Evolutionary conservation across 53 echinoderm and acorn worm genomes (phyloP), one percentile per base, ranked within the genome.

Genomic region (Luidia sarsii): DNA sequence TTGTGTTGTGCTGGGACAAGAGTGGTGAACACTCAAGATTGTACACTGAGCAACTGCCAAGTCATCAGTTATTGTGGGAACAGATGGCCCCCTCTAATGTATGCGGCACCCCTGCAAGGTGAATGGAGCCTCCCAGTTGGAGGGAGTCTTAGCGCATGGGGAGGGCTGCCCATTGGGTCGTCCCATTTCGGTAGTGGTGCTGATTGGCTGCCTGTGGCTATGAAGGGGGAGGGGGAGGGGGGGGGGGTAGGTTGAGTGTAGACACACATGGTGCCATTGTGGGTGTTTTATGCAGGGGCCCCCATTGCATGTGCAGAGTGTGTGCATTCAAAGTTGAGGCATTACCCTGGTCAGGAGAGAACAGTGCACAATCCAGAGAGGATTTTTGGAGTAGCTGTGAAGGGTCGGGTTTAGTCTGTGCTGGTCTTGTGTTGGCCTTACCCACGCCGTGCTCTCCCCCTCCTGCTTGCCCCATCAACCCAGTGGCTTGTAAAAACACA

Each of bases 181-280:
- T 77, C 77, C 77, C 77, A 77, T 77, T 77, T 16, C 1, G 43
- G 41, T 29, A 45, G 61, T 31, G 25, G 77, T 77, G 77, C 74
- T 74, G 39, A 74, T 74, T 74, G 74, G 74, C 38, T 39, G 61
- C 77, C 77, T 77, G 20, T 60, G 77, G 77, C 77, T 60, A 27
- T 63, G 31, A 72, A 55, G 52, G 20, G 37, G 56, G 53, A 49
- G 14, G 50, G 37, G 21, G 52, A 15, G 21, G 18, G 18, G n/a
- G 8, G 4, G 52, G 52, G n/a, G 36, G 34, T 35, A 21, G 33
- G 19, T 35, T 35, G 21, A 65, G 34, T 33, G 39, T 33, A 62
- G 39, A 57, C 74, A 39, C 74, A 74, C 54, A 57, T 57, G 53
- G 74, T 74, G 77, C 77, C 31, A 77, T 77, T 77, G 77, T 77